Conservation (phyloP, 2,888 invertebrate species). For the Platerodrilus igneus region DNA sequence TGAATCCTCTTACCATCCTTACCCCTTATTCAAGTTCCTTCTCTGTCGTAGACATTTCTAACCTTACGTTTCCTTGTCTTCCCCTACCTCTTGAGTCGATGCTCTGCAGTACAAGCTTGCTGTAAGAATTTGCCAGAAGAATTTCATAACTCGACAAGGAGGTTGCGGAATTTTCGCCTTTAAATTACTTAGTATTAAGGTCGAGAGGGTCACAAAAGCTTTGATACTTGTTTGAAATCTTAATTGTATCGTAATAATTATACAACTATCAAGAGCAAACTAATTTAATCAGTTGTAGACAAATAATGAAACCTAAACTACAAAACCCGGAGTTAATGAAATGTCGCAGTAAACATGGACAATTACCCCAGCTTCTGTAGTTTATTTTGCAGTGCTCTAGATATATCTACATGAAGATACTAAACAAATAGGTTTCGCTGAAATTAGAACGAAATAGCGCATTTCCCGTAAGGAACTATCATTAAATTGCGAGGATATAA, state of each 20-base stretch:
- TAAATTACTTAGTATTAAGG: too few species aligned
- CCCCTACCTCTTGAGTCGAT: constrained; percentile 46
- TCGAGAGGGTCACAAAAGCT: too few species aligned
- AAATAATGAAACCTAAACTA: constrained; percentile 27
- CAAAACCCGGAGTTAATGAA: constrained; percentile 32
- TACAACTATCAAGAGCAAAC: too few species aligned
- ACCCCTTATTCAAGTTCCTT: constrained; percentile 34
- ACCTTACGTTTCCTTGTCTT: constrained; percentile 28
- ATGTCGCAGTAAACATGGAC: constrained; percentile 32
- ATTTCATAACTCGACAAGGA: constrained; percentile 34
- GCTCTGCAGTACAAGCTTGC: constrained; percentile 43
- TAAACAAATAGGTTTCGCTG: constrained; percentile 13
- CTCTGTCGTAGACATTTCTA: constrained; percentile 34
- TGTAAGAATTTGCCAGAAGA: constrained; percentile 44
- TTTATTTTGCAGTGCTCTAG: constrained; percentile 23
- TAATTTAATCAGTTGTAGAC: constrained; percentile 17
- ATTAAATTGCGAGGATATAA: too few species aligned
- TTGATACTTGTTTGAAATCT: too few species aligned
- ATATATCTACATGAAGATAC: constrained; percentile 19
- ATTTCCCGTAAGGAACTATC: constrained; percentile 14
- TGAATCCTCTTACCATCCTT: constrained; percentile 40
- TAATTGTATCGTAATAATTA: too few species aligned
- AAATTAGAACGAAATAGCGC: constrained; percentile 11
- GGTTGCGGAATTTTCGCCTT: constrained; percentile 13
- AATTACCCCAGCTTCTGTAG: constrained; percentile 25